phyloP scores from a whole-genome alignment of 2,888 invertebrate species.

The Holacanthella duospinosa region DNA sequence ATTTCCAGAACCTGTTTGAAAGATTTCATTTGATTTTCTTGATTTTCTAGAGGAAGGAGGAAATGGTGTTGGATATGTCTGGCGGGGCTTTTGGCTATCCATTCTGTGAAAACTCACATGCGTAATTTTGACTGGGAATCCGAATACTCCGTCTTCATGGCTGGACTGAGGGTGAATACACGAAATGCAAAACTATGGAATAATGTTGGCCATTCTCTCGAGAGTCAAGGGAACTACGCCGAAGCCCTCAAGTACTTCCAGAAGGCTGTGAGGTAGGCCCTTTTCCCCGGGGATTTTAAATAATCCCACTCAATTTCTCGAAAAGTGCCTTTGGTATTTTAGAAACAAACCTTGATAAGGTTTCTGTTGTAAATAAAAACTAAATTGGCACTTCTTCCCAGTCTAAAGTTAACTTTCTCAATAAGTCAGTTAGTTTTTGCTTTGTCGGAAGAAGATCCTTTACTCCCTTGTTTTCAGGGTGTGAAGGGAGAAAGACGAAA shows the following conservation, averaged over 20 bases:
- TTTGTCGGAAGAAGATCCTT: background rate
- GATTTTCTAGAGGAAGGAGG: conserved; percentile 38
- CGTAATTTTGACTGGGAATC: conserved; percentile 89
- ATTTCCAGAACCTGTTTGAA: background rate
- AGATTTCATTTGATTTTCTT: conserved; percentile 9
- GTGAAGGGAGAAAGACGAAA: background rate
- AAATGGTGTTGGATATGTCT: conserved; percentile 58
- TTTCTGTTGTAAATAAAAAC: background rate
- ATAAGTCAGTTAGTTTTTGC: conserved; percentile 17
- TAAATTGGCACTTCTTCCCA: conserved; percentile 1
- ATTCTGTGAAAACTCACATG: conserved; percentile 71
- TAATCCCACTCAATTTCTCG: background rate
- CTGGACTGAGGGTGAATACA: conserved; percentile 74
- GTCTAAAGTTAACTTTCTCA: conserved; percentile 19
- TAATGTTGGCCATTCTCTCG: conserved; percentile 92
- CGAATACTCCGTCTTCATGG: conserved; percentile 87
- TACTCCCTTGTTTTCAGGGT: background rate
- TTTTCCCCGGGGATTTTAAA: too few relatives aligned
- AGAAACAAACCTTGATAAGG: too few relatives aligned
- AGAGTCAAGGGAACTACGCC: conserved; percentile 55
- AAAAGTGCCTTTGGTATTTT: background rate
- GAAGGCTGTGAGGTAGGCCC: conserved; percentile 64
- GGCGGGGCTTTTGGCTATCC: conserved; percentile 56
- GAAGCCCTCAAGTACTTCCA: conserved; percentile 85
- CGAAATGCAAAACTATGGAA: conserved; percentile 92